phyloP scores from a whole-genome alignment of 2,888 invertebrate genomes.

The Plagodis dolabraria region DNA sequence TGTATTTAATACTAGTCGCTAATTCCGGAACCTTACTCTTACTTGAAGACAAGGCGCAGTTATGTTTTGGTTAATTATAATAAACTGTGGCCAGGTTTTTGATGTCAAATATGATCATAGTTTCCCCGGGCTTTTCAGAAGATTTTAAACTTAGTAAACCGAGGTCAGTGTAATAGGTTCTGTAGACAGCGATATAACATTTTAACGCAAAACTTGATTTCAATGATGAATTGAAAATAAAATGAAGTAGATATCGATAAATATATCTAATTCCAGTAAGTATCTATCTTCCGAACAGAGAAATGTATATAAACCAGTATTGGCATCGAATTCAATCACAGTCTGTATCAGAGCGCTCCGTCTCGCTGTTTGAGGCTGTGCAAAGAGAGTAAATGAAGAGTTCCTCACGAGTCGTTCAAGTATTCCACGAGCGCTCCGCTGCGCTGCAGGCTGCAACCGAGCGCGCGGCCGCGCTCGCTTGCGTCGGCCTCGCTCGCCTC shows the following conservation, averaged over 20 bases:
- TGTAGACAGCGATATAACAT: no score
- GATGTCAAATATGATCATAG: not conserved
- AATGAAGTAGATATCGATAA: no score
- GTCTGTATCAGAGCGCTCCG: constrained; percentile 49
- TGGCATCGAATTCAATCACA: constrained; percentile 64
- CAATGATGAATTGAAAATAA: no score
- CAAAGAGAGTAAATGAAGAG: constrained; percentile 73
- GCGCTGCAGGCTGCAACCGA: constrained; percentile 34
- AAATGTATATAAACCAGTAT: constrained; percentile 12
- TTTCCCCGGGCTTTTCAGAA: constrained; percentile 14
- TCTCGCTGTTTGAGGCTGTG: constrained; percentile 52
- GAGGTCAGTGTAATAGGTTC: no score
- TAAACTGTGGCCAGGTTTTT: no score
- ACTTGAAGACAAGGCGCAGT: no score
- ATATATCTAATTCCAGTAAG: no score
- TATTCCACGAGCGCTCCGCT: constrained; percentile 63
- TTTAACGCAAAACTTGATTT: no score
- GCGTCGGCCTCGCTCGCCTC: constrained; percentile 31
- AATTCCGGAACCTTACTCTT: no score
- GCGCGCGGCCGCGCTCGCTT: constrained; percentile 12
- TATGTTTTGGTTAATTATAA: no score
- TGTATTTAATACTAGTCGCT: no score
- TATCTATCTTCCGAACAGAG: no score
- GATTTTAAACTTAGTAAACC: not conserved
- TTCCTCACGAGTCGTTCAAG: constrained; percentile 72